Base-by-base conservation (phyloP, 2,113 vertebrate genomes). In the Excalfactoria chinensis region DNA sequence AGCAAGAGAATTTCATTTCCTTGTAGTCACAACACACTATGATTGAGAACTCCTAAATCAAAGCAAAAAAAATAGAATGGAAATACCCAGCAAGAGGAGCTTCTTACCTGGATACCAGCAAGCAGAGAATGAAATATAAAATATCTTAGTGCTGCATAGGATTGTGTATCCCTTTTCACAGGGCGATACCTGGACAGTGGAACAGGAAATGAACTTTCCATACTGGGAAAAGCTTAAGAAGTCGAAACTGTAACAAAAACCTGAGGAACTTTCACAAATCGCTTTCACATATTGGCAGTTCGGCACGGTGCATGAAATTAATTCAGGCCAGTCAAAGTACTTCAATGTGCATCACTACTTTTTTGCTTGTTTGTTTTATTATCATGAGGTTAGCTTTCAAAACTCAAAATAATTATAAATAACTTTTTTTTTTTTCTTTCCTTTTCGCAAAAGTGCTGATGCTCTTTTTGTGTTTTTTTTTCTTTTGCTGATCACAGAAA, bases 31-130 rank as follows among this genome's bases (percentile, higher is more conserved):
- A 86, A 71, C 1, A 1, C 34, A 0, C 66, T 74, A 70, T 17
- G 89, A 88, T 93, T 88, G 66, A 88, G 82, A 95, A 89, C 70
- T 91, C 82, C 63, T 87, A 76, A 95, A 93, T 95, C 89, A 92
- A 23, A 21, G 66, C 81, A 34, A 78, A 28, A 79, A 79, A 81
- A 37, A 37, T 37, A 37, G 7, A 37, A 23, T 58, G 66, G 80
- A 91, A 85, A 40, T 9, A 28, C 3, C 10, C 17, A 68, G 78
- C 40, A 66, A 59, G 89, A 53, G 89, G 84, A 91, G 17, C 44
- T 55, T 48, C 46, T 69, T 28, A 70, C 70, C 76, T 60, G 62
- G 53, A 26, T 20, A 43, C 56, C 6, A 5, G 62, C 80, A 84
- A 78, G 51, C 19, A 7, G 84, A 70, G 62, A 77, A 89, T 79